Percentiles rank a stretch among this genome's conserved stretches.
phyloP scores from a whole-genome alignment of 1,140 invertebrate genomes.

The Drosophila kepulauana region DNA sequence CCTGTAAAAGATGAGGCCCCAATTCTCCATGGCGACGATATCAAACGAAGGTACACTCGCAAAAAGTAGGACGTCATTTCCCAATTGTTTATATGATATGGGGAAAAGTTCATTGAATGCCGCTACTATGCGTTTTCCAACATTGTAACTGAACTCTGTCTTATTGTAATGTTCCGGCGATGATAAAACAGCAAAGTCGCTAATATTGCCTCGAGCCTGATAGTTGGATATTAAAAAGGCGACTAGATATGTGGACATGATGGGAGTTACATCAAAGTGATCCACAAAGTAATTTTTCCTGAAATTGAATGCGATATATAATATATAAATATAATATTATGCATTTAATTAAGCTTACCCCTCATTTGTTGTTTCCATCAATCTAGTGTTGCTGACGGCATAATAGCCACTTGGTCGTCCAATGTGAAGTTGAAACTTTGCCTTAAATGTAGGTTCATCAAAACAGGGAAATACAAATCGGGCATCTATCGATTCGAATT shows the following conservation, averaged over 20 bases:
- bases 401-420: slow-evolving; percentile 86
- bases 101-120: slow-evolving; percentile 85
- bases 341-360: slow-evolving; percentile 34
- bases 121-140: slow-evolving; percentile 85
- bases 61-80: slow-evolving; percentile 87
- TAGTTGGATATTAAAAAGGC: slow-evolving; percentile 92
- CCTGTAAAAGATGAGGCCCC: slow-evolving; percentile 91
- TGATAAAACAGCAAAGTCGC: slow-evolving; percentile 87
- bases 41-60: slow-evolving; percentile 91
- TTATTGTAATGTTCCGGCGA: slow-evolving; percentile 88
- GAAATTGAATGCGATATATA: slow-evolving; percentile 3
- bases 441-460: slow-evolving; percentile 95
- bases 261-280: slow-evolving; percentile 86
- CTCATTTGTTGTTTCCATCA: slow-evolving; percentile 27
- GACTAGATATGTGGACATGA: slow-evolving; percentile 92
- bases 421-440: slow-evolving; percentile 90
- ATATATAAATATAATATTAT: too few relatives aligned
- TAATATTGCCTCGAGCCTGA: slow-evolving; percentile 69
- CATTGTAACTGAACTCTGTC: slow-evolving; percentile 86
- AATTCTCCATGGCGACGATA: slow-evolving; percentile 94
- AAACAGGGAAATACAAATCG: slow-evolving; percentile 95
- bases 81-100: slow-evolving; percentile 78
- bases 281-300: slow-evolving; percentile 59
- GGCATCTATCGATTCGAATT: slow-evolving; percentile 94
- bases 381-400: slow-evolving; percentile 86